Base-by-base conservation (phyloP, 2,113 vertebrate genomes). In the Ifrita kowaldi region DNA sequence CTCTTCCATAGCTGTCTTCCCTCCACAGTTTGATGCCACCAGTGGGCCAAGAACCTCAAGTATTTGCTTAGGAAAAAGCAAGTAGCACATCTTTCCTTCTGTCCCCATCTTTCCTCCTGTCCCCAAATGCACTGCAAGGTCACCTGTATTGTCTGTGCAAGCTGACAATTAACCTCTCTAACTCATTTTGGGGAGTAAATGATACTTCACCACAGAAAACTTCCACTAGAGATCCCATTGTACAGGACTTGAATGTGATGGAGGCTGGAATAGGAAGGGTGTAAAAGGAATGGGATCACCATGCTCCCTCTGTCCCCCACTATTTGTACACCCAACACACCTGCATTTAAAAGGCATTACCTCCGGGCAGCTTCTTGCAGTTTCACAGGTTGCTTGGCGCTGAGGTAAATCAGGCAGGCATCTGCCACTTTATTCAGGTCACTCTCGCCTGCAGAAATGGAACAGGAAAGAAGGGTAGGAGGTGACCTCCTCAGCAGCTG, bases 331-430 rank as follows among this genome's bases (percentile, higher is more conserved):
- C 37, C 23, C 14, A 74, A 46, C 9, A 69, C 30, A 63, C 28
- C 46, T 88, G 64, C 20, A 60, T 64, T 41, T 59, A n/a, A 41
- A 12, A 59, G 91, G 86, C 83, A 59, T 95, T 98, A 98, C 99
- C 99, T 99, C 46, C 97, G 96, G 90, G 99, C 98, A 82, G 99
- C 99, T 79, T 99, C 98, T 87, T 99, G 99, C 82, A 99, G 97
- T 95, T 97, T 98, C 97, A 92, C 37, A 35, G 99, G 99, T 86
- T 99, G 99, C 96, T 98, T 98, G 95, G 98, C 98, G 11, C 99
- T 99, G 96, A 99, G 98, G 98, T 99, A 99, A 44, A 98, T 97
- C 89, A 99, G 94, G 96, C 99, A 99, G 90, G 98, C 98, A 79
- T 98, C 98, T 76, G 97, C 98, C 79, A 99, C 98, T 78, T 94